phyloP scores from a whole-genome alignment of 92 coral and sea anemone species.

The Heteractis magnifica region DNA sequence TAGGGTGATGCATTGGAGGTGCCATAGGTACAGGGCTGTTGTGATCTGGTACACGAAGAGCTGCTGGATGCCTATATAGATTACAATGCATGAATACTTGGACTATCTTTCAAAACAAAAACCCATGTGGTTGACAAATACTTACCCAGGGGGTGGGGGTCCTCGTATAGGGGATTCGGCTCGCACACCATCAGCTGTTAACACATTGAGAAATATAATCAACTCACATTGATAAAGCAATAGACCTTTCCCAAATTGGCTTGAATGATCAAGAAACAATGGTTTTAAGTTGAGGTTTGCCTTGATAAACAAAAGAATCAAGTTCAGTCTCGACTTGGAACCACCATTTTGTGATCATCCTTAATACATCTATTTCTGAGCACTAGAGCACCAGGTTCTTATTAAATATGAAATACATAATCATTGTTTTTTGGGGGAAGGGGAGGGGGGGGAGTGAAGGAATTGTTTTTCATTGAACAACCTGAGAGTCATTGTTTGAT shows the following conservation, averaged over 20 bases:
- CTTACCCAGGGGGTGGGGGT: slow-evolving; percentile 35
- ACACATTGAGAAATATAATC: neutral
- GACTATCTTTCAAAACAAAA: neutral
- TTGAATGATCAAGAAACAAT: too few relatives aligned
- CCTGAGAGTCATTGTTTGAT: too few relatives aligned
- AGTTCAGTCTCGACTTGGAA: too few relatives aligned
- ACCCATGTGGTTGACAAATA: neutral
- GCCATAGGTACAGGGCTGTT: slow-evolving; percentile 32
- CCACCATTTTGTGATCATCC: neutral
- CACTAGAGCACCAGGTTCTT: too few relatives aligned
- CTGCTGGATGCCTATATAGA: slow-evolving; percentile 5
- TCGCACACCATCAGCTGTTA: slow-evolving; percentile 33
- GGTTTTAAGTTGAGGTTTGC: too few relatives aligned
- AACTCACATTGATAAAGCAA: neutral
- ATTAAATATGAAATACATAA: too few relatives aligned
- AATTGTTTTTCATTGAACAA: too few relatives aligned
- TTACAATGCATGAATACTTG: neutral
- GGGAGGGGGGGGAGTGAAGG: too few relatives aligned
- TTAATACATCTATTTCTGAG: neutral
- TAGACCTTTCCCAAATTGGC: too few relatives aligned
- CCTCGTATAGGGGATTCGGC: slow-evolving; percentile 36
- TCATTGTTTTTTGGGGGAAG: too few relatives aligned
- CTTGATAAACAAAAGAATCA: too few relatives aligned
- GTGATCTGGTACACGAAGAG: slow-evolving; percentile 32
- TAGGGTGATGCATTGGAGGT: slow-evolving; percentile 30